A percentile compares a stretch with the other conserved stretches of the same genome.
phyloP scores from a whole-genome alignment of 2,113 vertebrate species.

The Falcunculus frontatus region DNA sequence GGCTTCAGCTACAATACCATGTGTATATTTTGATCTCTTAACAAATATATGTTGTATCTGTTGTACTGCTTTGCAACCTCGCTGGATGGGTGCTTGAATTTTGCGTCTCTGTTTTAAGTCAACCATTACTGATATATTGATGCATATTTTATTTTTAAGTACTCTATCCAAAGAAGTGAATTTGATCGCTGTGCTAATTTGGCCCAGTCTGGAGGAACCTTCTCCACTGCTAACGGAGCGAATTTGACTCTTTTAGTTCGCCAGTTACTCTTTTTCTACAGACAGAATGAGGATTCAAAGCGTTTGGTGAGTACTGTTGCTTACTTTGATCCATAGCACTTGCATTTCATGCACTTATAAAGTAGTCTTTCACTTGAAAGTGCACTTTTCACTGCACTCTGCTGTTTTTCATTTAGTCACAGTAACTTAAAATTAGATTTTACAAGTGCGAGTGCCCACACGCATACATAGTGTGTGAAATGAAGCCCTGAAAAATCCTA shows the following conservation, averaged over 20 bases:
- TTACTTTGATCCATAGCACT: not conserved
- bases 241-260: slow-evolving; percentile 85
- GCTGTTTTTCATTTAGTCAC: not conserved
- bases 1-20: not conserved
- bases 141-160: slow-evolving; percentile 67
- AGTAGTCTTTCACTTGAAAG: not conserved
- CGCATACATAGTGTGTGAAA: not conserved
- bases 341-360: not conserved
- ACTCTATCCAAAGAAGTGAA: slow-evolving; percentile 84
- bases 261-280: slow-evolving; percentile 95
- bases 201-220: slow-evolving; percentile 73
- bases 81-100: not conserved
- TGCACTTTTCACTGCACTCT: not conserved
- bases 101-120: not conserved
- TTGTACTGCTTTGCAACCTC: not conserved
- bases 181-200: slow-evolving; percentile 84
- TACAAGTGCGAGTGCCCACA: fast-evolving
- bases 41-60: fast-evolving
- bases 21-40: not conserved
- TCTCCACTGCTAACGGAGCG: slow-evolving; percentile 68
- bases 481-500: not conserved
- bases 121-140: not conserved
- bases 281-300: slow-evolving; percentile 86
- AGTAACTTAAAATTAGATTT: not conserved
- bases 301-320: slow-evolving; percentile 83